phyloP scores from a whole-genome alignment of 2,888 invertebrate species.

The Litoditis marina region DNA sequence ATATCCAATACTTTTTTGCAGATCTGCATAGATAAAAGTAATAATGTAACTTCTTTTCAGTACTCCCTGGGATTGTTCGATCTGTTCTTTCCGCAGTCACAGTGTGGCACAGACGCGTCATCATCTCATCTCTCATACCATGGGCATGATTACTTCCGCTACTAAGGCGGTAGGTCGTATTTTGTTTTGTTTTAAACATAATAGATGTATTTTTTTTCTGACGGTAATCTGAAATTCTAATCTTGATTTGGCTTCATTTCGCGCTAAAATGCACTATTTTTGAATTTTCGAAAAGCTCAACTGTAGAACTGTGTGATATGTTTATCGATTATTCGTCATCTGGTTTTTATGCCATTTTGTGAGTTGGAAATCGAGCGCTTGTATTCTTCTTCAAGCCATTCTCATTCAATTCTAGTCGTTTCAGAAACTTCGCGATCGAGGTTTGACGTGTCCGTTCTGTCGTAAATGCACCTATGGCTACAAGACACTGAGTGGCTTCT shows the following conservation, averaged over 20 bases:
- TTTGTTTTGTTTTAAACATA: no score
- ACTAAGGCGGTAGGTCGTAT: no score
- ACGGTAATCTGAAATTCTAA: no score
- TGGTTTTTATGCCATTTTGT: no score
- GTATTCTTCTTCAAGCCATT: neutral
- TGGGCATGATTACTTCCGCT: no score
- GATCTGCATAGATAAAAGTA: neutral
- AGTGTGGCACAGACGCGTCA: slow-evolving; percentile 28
- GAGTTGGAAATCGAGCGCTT: no score
- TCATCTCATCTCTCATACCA: slow-evolving; percentile 27
- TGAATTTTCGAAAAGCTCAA: no score
- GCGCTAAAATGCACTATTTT: no score
- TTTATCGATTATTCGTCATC: neutral
- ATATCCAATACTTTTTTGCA: no score
- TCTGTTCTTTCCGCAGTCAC: slow-evolving; percentile 38
- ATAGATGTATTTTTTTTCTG: no score
- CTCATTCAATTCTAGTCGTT: neutral
- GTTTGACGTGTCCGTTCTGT: slow-evolving; percentile 49
- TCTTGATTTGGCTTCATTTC: no score
- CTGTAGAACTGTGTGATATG: neutral
- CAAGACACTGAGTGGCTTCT: slow-evolving; percentile 42
- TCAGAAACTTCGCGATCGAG: slow-evolving; percentile 12
- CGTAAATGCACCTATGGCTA: slow-evolving; percentile 48
- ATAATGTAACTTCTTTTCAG: slow-evolving; percentile 16
- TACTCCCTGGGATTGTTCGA: slow-evolving; percentile 44